Base-by-base conservation (phyloP, 2,797 vertebrate species). In the Phoeniculus purpureus region DNA sequence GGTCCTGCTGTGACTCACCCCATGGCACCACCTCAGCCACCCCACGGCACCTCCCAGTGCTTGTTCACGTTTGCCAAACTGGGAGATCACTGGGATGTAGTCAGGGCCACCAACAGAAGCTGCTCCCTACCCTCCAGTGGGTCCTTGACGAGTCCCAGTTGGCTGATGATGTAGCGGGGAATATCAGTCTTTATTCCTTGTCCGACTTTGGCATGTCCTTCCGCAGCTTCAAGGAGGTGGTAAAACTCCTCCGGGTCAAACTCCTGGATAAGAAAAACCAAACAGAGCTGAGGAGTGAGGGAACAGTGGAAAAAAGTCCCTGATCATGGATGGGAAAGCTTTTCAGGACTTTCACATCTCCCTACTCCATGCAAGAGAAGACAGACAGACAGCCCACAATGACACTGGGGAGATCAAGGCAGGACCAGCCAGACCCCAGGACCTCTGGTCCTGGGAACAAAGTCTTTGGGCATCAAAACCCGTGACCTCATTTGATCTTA, bases 231-330 rank as follows among this genome's bases (percentile, higher is more conserved):
- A 32, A 99, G 97, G 58, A 99, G 96, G 85, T 99, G 99, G 91
- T 99, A 99, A 87, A 99, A 99, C 93, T 99, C 99, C 73, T 99
- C 99, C 0, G 99, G 99, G 93, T 99, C 98, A 61, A 99, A 99
- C 87, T 99, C 99, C 99, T 99, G 76, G 2, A 12, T 2, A 13
- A 34, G 8, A 6, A 72, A 54, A 70, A 61, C 12, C 51, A 75
- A 65, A 11, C 10, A 43, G 3, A 71, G 54, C 6, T 66, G 67
- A 87, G 50, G 22, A 94, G n/a, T 1, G 3, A 73, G 52, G 58
- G 43, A 15, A 64, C 18, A 14, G 12, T 18, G n/a, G 9, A 72
- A 81, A 40, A 29, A 7, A 2, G 1, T 43, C 2, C 40, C 19
- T 9, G 32, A 23, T 50, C 59, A 43, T 8, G 32, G 56, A 15